These are phyloP conservation scores for Thalpophila matura DNA, from an alignment of 2,888 invertebrate species.

Conservation along the genomic window DNA sequence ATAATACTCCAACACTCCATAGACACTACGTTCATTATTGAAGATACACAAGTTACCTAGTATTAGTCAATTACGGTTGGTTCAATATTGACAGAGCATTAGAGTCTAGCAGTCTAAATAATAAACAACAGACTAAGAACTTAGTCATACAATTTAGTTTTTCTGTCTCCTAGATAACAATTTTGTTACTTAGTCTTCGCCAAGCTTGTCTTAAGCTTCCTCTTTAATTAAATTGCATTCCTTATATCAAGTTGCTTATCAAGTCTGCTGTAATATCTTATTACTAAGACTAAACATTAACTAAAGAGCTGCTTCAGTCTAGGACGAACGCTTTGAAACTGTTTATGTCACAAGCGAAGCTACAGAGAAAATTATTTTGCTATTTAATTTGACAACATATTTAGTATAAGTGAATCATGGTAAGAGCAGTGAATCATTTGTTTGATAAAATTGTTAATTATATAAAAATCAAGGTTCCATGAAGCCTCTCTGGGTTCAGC, in stretches of 20 bases:
- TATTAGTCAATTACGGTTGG: not conserved
- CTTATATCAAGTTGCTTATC: conserved; percentile 56
- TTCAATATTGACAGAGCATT: not conserved
- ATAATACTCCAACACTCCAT: not conserved
- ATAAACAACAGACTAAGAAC: not conserved
- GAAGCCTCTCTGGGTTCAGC: too few species aligned
- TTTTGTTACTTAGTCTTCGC: conserved; percentile 39
- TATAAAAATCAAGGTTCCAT: too few species aligned
- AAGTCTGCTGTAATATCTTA: conserved; percentile 56
- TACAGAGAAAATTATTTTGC: conserved; percentile 20
- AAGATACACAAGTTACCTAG: conserved; percentile 2
- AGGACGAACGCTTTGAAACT: conserved; percentile 32
- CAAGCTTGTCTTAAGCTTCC: conserved; percentile 49
- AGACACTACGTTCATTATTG: not conserved
- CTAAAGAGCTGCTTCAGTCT: conserved; percentile 43
- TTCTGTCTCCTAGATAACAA: conserved; percentile 29
- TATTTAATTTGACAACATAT: conserved; percentile 19
- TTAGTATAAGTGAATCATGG: conserved; percentile 2
- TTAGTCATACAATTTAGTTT: conserved; percentile 13
- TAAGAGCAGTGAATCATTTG: not conserved
- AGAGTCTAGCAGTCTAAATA: too few species aligned
- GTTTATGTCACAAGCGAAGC: conserved; percentile 27
- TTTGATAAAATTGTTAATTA: too few species aligned
- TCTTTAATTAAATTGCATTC: conserved; percentile 59
- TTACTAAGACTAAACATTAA: conserved; percentile 58